Conservation (phyloP, 1,140 invertebrate species). For the Chrysoperla carnea region DNA sequence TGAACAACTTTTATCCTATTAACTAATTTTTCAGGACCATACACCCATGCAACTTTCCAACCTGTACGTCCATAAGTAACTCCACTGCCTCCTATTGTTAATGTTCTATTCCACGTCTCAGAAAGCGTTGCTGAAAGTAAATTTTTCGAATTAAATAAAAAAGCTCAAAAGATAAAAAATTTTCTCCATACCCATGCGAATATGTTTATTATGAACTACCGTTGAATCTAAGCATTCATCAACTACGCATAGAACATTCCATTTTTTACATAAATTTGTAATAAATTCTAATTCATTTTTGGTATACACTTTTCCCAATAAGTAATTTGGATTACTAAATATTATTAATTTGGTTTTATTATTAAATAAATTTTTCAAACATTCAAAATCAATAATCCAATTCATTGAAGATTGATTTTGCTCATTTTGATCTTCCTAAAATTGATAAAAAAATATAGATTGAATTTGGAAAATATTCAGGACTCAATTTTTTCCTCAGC, state of each 20-base stretch:
- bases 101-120: constrained; percentile 90
- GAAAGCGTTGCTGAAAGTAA: constrained; percentile 55
- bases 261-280: constrained; percentile 71
- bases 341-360: constrained; percentile 85
- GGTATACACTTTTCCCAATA: constrained; percentile 74
- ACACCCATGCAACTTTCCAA: constrained; percentile 89
- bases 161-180: neutral
- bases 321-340: constrained; percentile 90
- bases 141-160: neutral
- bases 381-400: constrained; percentile 70
- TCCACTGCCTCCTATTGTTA: constrained; percentile 89
- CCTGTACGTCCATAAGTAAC: constrained; percentile 95
- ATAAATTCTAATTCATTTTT: constrained; percentile 52
- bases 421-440: neutral
- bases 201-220: constrained; percentile 66
- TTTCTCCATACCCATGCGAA: constrained; percentile 59
- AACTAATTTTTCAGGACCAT: constrained; percentile 62
- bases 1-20: constrained; percentile 70
- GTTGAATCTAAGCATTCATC: constrained; percentile 98
- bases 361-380: constrained; percentile 71
- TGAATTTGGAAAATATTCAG: too few species aligned
- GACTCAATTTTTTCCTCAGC: too few species aligned
- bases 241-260: constrained; percentile 73
- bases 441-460: too few species aligned
- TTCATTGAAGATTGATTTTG: constrained; percentile 42